Percentiles rank a stretch among this genome's conserved stretches.
phyloP scores from a whole-genome alignment of 2,797 vertebrate genomes.

The Acrossocheilus wenchowensis region DNA sequence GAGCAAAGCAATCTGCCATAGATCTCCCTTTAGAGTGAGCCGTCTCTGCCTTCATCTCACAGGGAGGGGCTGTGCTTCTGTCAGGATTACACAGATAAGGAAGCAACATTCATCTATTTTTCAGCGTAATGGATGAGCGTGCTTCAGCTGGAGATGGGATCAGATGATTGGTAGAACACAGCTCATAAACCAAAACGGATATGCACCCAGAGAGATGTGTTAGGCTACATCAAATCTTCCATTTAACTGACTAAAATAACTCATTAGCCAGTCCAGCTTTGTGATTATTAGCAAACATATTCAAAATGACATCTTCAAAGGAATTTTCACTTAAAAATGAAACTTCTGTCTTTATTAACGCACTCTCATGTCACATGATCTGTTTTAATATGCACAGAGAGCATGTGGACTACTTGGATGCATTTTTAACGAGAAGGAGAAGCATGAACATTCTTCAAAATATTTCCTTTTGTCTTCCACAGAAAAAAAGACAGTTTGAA shows the following conservation, averaged over 20 bases:
- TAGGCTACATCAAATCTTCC: background rate
- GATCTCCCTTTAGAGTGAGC: constrained; percentile 16
- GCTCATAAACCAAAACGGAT: constrained; percentile 58
- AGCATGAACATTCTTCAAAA: background rate
- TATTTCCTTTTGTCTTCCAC: background rate
- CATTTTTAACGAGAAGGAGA: background rate
- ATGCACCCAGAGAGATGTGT: background rate
- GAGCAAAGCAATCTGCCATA: constrained; percentile 4
- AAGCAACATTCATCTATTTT: constrained; percentile 69
- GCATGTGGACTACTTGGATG: background rate
- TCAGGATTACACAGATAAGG: constrained; percentile 67
- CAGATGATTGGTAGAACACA: constrained; percentile 69
- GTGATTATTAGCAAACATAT: background rate
- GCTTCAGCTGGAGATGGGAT: constrained; percentile 63
- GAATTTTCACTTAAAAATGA: background rate
- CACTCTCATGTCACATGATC: background rate
- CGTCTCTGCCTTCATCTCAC: constrained; percentile 59
- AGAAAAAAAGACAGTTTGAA: background rate
- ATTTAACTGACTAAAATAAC: background rate
- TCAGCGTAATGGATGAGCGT: constrained; percentile 67
- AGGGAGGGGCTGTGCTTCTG: constrained; percentile 23
- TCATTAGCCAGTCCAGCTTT: background rate
- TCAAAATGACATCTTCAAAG: too few species aligned
- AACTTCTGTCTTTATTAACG: background rate
- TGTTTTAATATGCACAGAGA: background rate